Conservation (phyloP, 2,888 invertebrate species). For the Thereva nobilitata region DNA sequence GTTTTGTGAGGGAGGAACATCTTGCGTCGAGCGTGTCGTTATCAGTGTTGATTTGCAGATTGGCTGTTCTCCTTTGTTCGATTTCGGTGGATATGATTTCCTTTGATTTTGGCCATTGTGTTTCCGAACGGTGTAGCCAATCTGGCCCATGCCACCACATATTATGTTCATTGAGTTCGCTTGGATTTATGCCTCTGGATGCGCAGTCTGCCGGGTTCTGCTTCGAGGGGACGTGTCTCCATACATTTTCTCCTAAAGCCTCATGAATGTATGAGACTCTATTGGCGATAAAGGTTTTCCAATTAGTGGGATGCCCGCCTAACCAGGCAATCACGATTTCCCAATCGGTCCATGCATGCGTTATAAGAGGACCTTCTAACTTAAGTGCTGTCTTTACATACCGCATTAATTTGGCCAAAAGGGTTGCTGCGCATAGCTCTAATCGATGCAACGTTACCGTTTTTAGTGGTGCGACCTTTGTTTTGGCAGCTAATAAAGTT, state of each 20-base stretch:
- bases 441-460: background rate
- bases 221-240: too few relatives aligned
- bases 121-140: background rate
- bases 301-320: background rate
- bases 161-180: too few relatives aligned
- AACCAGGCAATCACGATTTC: background rate
- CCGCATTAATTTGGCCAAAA: background rate
- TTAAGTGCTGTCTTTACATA: background rate
- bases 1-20: background rate
- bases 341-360: background rate
- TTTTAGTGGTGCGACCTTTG: conserved; percentile 3
- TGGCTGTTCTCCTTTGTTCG: background rate
- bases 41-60: background rate
- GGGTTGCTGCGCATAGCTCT: conserved; percentile 7
- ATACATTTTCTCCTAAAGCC: too few relatives aligned
- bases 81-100: background rate
- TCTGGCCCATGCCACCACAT: background rate
- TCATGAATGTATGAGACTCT: too few relatives aligned
- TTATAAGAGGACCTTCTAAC: background rate
- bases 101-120: background rate
- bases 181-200: background rate
- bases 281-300: background rate
- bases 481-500: background rate
- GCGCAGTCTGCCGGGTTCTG: too few relatives aligned
- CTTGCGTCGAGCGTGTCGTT: background rate